Evolutionary conservation across 1,140 invertebrate species (phyloP).

Genomic region (Neodiprion lecontei): DNA sequence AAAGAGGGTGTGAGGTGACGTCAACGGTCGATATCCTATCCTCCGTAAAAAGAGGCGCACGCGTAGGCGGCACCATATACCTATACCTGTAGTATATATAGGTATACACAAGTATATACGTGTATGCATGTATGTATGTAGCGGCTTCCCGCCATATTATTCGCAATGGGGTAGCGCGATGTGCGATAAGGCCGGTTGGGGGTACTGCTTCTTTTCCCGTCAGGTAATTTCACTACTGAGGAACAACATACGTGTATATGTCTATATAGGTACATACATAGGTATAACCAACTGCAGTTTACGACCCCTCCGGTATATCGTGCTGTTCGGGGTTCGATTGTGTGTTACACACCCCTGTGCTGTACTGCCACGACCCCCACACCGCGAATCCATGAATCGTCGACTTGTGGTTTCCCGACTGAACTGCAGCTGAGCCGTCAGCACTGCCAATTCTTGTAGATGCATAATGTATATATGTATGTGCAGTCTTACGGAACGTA

Average conservation of each 20-base stretch:
- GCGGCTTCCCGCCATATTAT: slow-evolving; percentile 64
- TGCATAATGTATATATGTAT: too few relatives aligned
- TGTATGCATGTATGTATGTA: not conserved
- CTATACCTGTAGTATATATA: too few relatives aligned
- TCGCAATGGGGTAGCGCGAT: slow-evolving; percentile 58
- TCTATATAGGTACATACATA: too few relatives aligned
- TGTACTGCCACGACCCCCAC: not conserved
- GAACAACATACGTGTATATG: not conserved
- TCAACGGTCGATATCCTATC: slow-evolving; percentile 53
- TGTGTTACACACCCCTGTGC: not conserved
- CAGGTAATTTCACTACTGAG: slow-evolving; percentile 62
- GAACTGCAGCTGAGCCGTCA: too few relatives aligned
- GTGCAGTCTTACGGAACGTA: not conserved
- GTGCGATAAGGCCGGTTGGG: slow-evolving; percentile 72
- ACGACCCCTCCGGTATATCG: not conserved
- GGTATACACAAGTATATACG: not conserved
- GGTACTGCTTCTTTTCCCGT: slow-evolving; percentile 69
- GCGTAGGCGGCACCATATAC: slow-evolving; percentile 29
- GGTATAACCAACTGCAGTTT: not conserved
- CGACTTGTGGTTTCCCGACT: not conserved
- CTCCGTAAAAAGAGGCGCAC: slow-evolving; percentile 34
- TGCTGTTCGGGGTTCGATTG: too few relatives aligned
- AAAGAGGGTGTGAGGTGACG: slow-evolving; percentile 44
- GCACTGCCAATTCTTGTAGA: too few relatives aligned
- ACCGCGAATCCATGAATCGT: not conserved